Base-by-base conservation (phyloP, 2,888 invertebrate species). In the Silvanus unidentatus region DNA sequence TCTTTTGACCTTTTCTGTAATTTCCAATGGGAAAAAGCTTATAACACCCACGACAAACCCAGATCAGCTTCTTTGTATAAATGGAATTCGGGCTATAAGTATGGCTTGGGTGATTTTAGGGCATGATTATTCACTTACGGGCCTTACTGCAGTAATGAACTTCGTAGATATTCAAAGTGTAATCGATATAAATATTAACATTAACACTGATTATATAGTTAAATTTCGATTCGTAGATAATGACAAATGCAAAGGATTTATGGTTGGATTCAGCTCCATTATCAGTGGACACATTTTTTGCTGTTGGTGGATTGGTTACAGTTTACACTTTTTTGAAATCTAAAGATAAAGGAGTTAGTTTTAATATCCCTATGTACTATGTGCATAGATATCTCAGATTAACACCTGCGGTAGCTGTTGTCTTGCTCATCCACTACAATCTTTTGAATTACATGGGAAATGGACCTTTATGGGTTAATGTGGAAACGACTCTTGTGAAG, bases 281-380 rank as follows among this genome's bases (percentile, higher is more conserved):
- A 2, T 75, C 77, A 1, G 81, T 82, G 1, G 82, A 82, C 45
- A 77, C 80, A 0, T 82, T 82, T 64, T 78, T 82, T 58, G 66
- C 77, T 27, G 64, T 81, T 54, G 78, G 79, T 52, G 81, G 81
- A 1, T 62, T 81, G 36, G 63, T 82, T 1, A 75, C 74, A 45
- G 72, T 77, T 1, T 75, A 75, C 44, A 44, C 65, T 2, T 61
- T 68, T 38, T 40, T 70, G 3, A 65, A 62, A 47, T 53, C 63
- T 40, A 58, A 58, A 44, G 51, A 59, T 34, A 63, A 55, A 22
- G 59, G 60, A 2, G 57, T 55, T 11, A 50, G 44, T 2, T 60
- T 71, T n/a, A 69, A 70, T 42, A 44, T 69, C 14, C 45, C 65
- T 43, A 34, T 70, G 6, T 53, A 40, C 37, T 51, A 49, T 15